These are phyloP conservation scores for Drosophila neocordata DNA, from an alignment of 1,140 invertebrate species.

Conservation along the genomic window DNA sequence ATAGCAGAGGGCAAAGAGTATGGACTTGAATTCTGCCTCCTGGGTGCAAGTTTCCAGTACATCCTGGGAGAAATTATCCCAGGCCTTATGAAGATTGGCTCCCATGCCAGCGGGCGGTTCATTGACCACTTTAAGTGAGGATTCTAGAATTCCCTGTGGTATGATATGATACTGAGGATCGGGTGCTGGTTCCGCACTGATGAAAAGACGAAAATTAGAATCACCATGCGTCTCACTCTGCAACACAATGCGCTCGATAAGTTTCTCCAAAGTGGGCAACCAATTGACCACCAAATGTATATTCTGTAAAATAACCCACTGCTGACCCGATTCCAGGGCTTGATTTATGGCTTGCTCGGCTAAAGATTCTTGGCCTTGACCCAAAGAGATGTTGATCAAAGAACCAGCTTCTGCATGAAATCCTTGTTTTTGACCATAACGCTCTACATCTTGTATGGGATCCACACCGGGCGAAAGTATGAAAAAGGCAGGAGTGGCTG, in stretches of 20 bases:
- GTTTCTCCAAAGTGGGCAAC: conserved; percentile 94
- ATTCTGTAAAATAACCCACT: conserved; percentile 97
- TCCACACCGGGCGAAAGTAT: conserved; percentile 97
- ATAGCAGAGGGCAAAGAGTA: conserved; percentile 96
- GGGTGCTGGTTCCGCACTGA: conserved; percentile 86
- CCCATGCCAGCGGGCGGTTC: conserved; percentile 97
- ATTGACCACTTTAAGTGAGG: conserved; percentile 97
- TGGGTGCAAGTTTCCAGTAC: conserved; percentile 96
- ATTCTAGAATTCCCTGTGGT: conserved; percentile 94
- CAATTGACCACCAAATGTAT: conserved; percentile 96
- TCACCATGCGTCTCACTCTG: conserved; percentile 80
- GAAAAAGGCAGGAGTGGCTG: conserved; percentile 95
- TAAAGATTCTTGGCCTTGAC: conserved; percentile 96
- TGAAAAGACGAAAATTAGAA: conserved; percentile 87
- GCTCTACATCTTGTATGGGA: conserved; percentile 95
- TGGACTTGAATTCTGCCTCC: conserved; percentile 96
- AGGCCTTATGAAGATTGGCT: conserved; percentile 96
- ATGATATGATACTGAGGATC: conserved; percentile 85
- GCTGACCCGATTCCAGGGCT: conserved; percentile 90
- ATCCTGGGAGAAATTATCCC: conserved; percentile 97
- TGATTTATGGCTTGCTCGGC: conserved; percentile 93
- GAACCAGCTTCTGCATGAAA: conserved; percentile 91
- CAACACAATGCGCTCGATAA: conserved; percentile 87
- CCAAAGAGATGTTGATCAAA: conserved; percentile 96
- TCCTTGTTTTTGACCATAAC: conserved; percentile 89